Evolutionary conservation across 1,140 invertebrate genomes (phyloP).

Genomic region (Piezodorus guildinii): DNA sequence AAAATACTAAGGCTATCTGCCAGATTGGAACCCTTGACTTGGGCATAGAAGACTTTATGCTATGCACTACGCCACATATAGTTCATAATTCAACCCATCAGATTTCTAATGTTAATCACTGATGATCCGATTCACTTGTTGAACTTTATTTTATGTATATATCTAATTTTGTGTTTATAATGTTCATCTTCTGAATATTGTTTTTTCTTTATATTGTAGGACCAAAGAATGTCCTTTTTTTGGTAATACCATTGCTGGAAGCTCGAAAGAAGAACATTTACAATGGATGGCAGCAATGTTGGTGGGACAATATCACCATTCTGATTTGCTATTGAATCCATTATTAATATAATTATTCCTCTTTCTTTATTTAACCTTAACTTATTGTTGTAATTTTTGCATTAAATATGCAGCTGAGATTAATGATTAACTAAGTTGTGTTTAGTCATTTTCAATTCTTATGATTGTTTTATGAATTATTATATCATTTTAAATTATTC

Average conservation of each 20-base stretch:
- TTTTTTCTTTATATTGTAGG: constrained; percentile 36
- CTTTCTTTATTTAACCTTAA: too few species aligned
- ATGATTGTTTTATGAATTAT: constrained; percentile 29
- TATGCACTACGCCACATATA: too few species aligned
- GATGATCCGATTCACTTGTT: too few species aligned
- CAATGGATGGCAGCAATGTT: constrained; percentile 64
- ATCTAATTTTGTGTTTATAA: too few species aligned
- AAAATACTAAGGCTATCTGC: too few species aligned
- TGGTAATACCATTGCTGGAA: constrained; percentile 61
- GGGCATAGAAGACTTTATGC: too few species aligned
- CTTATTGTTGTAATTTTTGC: too few species aligned
- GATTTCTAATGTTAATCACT: too few species aligned
- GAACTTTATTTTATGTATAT: too few species aligned
- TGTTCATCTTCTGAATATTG: not conserved
- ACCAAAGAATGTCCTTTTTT: constrained; percentile 64
- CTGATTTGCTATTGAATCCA: constrained; percentile 26
- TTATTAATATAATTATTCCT: constrained; percentile 15
- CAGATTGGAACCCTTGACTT: too few species aligned
- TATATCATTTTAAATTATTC: too few species aligned
- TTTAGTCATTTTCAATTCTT: constrained; percentile 36
- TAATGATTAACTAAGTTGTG: constrained; percentile 30
- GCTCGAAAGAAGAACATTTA: constrained; percentile 54
- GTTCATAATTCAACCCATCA: too few species aligned
- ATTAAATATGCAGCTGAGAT: not conserved
- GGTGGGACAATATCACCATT: constrained; percentile 47